Evolutionary conservation across 2,888 invertebrate species (phyloP).

Genomic region (Pristionchus fissidentatus): DNA sequence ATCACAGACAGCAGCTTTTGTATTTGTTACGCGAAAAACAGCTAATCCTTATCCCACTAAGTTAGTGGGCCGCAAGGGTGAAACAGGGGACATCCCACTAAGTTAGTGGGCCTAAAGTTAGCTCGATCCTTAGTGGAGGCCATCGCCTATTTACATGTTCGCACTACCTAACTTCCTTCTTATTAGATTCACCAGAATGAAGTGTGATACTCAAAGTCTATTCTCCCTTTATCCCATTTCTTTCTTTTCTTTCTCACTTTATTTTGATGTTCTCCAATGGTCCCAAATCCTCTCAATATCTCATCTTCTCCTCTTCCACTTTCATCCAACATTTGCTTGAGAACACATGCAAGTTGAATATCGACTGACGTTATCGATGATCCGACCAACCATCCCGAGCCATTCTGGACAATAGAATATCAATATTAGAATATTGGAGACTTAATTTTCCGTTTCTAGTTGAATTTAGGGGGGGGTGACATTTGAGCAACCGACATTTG

Average conservation of each 20-base stretch:
- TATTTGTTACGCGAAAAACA: too few species aligned
- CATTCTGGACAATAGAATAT: background rate
- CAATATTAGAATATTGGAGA: too few species aligned
- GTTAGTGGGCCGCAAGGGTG: too few species aligned
- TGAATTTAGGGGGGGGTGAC: too few species aligned
- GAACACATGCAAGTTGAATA: background rate
- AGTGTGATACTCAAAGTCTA: background rate
- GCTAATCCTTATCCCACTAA: too few species aligned
- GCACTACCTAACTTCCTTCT: background rate
- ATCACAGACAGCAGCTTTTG: too few species aligned
- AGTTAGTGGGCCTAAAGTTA: too few species aligned
- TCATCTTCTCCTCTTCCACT: constrained; percentile 19
- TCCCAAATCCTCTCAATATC: constrained; percentile 24
- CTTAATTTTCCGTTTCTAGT: too few species aligned
- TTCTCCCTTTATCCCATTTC: background rate
- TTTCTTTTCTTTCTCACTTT: background rate
- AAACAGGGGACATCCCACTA: too few species aligned
- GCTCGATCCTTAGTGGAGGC: too few species aligned
- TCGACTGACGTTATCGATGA: constrained; percentile 13
- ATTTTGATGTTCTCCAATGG: background rate
- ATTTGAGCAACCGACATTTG: too few species aligned
- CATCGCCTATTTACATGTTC: too few species aligned
- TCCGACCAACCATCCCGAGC: constrained; percentile 5
- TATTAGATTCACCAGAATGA: background rate
- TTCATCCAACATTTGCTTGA: background rate